A percentile compares a stretch with the other conserved stretches of the same genome.
These are phyloP conservation scores for Rhynchophorus ferrugineus DNA, from an alignment of 1,140 invertebrate genomes.

Conservation along the genomic window DNA sequence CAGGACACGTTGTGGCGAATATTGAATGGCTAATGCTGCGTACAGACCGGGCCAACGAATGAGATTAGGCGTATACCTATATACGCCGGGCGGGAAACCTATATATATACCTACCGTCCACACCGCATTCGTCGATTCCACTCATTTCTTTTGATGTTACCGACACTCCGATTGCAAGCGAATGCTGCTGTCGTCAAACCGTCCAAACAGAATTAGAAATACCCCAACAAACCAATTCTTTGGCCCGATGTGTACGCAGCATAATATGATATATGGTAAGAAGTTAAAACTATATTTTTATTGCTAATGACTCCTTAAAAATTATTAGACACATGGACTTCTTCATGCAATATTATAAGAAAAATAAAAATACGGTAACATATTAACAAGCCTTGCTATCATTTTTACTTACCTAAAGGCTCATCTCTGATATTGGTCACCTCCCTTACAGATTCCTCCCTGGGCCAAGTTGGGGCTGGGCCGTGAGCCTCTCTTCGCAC, in stretches of 20 bases:
- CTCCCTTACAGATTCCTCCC: constrained; percentile 26
- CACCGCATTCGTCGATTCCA: too few species aligned
- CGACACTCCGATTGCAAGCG: too few species aligned
- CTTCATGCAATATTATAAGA: not conserved
- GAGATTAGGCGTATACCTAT: too few species aligned
- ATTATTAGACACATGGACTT: not conserved
- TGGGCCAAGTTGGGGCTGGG: constrained; percentile 29
- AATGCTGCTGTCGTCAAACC: too few species aligned
- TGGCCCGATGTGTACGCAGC: not conserved
- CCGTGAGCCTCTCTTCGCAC: constrained; percentile 31
- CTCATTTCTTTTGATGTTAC: too few species aligned
- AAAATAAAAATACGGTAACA: not conserved
- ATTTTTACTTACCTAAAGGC: constrained; percentile 25
- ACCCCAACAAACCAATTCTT: not conserved
- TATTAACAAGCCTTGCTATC: constrained; percentile 3
- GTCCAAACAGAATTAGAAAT: too few species aligned
- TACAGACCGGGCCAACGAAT: too few species aligned
- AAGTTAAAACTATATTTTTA: not conserved
- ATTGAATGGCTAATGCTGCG: too few species aligned
- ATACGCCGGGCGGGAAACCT: too few species aligned
- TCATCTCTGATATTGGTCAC: constrained; percentile 28
- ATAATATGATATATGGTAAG: not conserved
- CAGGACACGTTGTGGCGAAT: too few species aligned
- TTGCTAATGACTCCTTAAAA: not conserved
- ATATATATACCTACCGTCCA: too few species aligned